Evolutionary conservation across 2,888 invertebrate species (phyloP).

Genomic region (Agrenia bidenticulata): DNA sequence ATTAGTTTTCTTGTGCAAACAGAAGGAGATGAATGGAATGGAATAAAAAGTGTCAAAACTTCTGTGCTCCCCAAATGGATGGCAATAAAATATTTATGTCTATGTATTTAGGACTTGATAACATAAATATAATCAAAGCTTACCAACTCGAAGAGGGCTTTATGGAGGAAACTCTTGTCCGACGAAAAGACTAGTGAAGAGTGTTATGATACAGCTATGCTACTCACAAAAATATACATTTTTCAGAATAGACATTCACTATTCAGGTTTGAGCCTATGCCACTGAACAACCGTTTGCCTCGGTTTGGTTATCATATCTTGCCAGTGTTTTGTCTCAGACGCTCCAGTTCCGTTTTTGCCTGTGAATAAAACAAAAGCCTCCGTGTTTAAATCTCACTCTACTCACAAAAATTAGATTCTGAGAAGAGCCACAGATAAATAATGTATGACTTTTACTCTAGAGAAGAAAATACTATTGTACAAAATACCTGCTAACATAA

Average conservation of each 20-base stretch:
- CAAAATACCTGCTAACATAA: conserved; percentile 78
- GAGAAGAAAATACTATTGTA: not conserved
- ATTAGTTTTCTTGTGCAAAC: no score
- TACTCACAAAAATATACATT: conserved; percentile 50
- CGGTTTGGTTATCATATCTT: conserved; percentile 96
- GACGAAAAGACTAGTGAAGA: conserved; percentile 31
- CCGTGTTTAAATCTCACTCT: not conserved
- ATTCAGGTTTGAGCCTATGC: conserved; percentile 85
- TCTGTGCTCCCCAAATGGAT: no score
- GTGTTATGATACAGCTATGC: conserved; percentile 4
- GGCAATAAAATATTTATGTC: no score
- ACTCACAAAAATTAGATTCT: not conserved
- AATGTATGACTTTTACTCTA: not conserved
- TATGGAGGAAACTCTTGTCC: conserved; percentile 1
- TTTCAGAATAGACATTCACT: conserved; percentile 29
- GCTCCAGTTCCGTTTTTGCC: conserved; percentile 93
- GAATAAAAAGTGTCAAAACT: no score
- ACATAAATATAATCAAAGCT: not conserved
- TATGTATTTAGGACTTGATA: no score
- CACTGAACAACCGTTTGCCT: conserved; percentile 93
- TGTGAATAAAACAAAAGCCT: conserved; percentile 60
- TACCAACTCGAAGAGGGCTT: conserved; percentile 5
- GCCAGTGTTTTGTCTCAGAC: conserved; percentile 95
- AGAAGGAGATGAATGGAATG: no score
- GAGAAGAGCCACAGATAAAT: not conserved